phyloP scores from a whole-genome alignment of 1,140 invertebrate species.

The Anastatus disparis region DNA sequence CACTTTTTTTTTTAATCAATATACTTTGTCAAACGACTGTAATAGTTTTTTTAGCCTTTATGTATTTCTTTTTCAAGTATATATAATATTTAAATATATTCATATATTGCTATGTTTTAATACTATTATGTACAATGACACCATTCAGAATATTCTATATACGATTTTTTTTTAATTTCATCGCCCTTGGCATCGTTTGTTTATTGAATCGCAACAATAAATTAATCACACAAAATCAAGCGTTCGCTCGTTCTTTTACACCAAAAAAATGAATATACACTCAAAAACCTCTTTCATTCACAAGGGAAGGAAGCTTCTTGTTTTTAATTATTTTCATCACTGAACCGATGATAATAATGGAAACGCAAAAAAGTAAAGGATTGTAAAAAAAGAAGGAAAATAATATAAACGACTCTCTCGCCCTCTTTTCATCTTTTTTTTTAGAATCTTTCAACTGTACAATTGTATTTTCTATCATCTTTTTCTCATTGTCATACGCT shows the following conservation, averaged over 20 bases:
- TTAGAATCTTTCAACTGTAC: constrained; percentile 27
- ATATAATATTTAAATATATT: constrained; percentile 29
- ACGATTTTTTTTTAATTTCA: constrained; percentile 27
- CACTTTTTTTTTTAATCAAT: constrained; percentile 30
- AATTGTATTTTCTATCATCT: not conserved
- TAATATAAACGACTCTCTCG: constrained; percentile 24
- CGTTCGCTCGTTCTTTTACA: constrained; percentile 19
- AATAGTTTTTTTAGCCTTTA: constrained; percentile 45
- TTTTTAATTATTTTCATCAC: constrained; percentile 3
- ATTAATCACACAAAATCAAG: constrained; percentile 55
- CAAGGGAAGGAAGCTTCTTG: not conserved
- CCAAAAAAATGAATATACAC: constrained; percentile 15
- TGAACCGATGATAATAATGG: constrained; percentile 8
- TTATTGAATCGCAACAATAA: constrained; percentile 56
- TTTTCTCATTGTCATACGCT: not conserved
- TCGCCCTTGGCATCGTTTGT: constrained; percentile 42
- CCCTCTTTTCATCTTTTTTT: not conserved
- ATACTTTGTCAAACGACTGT: constrained; percentile 52
- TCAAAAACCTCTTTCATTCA: constrained; percentile 30
- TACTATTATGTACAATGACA: constrained; percentile 66
- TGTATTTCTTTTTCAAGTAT: not conserved
- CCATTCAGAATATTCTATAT: constrained; percentile 46
- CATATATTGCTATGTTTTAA: constrained; percentile 55
- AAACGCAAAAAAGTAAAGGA: not conserved
- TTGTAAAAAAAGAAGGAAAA: constrained; percentile 19